Conservation (phyloP, 2,888 invertebrate species). For the Hyposoter dolosus region DNA sequence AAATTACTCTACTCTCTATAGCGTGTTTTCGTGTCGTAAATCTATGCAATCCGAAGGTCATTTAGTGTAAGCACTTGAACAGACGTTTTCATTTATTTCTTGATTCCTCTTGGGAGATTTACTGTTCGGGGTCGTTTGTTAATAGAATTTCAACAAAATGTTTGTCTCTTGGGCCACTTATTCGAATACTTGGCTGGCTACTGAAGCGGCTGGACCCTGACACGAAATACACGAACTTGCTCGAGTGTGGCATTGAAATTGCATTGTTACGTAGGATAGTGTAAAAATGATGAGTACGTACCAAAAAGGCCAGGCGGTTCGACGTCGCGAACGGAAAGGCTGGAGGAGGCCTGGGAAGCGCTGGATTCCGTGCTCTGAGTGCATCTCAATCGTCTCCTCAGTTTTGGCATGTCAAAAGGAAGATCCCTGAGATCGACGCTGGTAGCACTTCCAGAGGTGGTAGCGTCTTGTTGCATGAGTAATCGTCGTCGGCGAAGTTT, state of each 20-base stretch:
- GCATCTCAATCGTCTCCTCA: constrained; percentile 90
- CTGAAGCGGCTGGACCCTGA: neutral
- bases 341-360: constrained; percentile 93
- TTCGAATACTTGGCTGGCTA: too few relatives aligned
- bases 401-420: constrained; percentile 97
- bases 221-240: neutral
- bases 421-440: constrained; percentile 92
- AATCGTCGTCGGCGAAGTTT: constrained; percentile 91
- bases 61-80: neutral
- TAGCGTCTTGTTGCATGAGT: constrained; percentile 88
- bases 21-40: constrained; percentile 19
- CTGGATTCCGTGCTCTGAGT: constrained; percentile 89
- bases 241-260: neutral
- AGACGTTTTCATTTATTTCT: neutral
- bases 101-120: neutral
- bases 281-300: constrained; percentile 78
- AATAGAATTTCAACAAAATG: neutral
- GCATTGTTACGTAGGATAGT: neutral
- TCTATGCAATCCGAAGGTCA: neutral
- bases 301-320: constrained; percentile 87
- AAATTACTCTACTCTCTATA: constrained; percentile 9
- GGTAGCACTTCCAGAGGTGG: constrained; percentile 90
- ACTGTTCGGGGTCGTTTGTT: neutral
- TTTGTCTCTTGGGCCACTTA: neutral
- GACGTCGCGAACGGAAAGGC: constrained; percentile 92